These are phyloP conservation scores for Neogale vison DNA, from an alignment of 2,113 vertebrate genomes.

Conservation along the genomic window DNA sequence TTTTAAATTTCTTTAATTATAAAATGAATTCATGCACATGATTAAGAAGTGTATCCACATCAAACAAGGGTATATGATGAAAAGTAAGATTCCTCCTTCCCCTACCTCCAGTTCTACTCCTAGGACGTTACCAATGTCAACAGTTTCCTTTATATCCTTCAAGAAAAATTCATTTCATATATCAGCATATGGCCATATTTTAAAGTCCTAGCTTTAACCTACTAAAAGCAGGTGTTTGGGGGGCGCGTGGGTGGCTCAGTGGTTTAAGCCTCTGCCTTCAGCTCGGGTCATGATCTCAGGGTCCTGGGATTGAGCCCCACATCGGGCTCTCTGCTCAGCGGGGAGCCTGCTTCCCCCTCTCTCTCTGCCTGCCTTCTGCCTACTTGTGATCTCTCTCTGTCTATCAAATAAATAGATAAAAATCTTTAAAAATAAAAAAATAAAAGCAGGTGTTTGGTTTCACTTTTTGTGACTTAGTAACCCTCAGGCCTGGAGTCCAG, in stretches of 20 bases:
- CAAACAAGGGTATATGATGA: neutral
- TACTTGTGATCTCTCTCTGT: no score
- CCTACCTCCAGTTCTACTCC: neutral
- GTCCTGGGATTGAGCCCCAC: no score
- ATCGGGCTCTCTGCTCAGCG: no score
- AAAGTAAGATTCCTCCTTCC: neutral
- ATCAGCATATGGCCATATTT: neutral
- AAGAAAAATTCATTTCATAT: neutral
- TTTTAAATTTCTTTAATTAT: neutral
- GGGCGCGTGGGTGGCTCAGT: no score
- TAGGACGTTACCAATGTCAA: neutral
- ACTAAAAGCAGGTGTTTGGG: neutral
- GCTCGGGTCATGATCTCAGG: no score
- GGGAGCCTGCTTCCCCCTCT: no score
- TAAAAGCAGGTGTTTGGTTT: neutral
- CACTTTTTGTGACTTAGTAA: neutral
- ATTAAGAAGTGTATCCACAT: neutral
- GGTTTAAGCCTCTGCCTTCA: no score
- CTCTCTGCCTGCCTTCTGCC: no score
- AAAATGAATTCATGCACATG: neutral
- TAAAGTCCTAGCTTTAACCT: slow-evolving; percentile 12
- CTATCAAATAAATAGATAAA: no score
- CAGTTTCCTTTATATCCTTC: neutral
- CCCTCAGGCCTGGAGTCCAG: neutral
- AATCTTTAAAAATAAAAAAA: no score